Conservation (phyloP, 2,888 invertebrate species). For the Ctenicera cuprea region DNA sequence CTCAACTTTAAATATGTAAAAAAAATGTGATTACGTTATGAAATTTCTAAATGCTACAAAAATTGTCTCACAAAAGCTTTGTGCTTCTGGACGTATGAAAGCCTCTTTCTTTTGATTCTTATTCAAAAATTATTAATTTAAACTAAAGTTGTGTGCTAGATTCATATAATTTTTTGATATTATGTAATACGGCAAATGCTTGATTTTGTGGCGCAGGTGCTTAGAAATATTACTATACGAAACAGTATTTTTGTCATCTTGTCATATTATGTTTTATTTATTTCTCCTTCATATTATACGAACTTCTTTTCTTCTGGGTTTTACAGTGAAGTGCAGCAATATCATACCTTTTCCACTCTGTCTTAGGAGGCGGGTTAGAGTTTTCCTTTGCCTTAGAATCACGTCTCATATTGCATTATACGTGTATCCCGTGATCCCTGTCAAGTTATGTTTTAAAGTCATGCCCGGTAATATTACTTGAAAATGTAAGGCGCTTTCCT, state of each 20-base stretch:
- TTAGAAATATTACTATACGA: not conserved
- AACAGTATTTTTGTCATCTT: not conserved
- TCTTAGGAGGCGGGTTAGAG: slow-evolving; percentile 11
- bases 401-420: slow-evolving; percentile 41
- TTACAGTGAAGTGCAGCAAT: slow-evolving; percentile 20
- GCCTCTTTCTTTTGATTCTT: no score
- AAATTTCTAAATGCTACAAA: no score
- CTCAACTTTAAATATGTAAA: no score
- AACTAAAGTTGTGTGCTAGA: no score
- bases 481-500: slow-evolving; percentile 27
- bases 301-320: slow-evolving; percentile 17
- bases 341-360: slow-evolving; percentile 11
- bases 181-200: no score
- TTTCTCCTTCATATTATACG: slow-evolving; percentile 12
- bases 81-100: no score
- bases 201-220: no score
- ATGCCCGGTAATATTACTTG: slow-evolving; percentile 38
- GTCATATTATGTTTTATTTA: slow-evolving; percentile 12
- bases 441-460: slow-evolving; percentile 43
- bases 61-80: no score
- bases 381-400: slow-evolving; percentile 35
- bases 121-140: no score
- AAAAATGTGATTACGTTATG: no score
- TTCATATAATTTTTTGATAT: no score
- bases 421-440: slow-evolving; percentile 35